These are phyloP conservation scores for Amphiduros pacificus DNA, from an alignment of 2,888 invertebrate genomes.

Conservation along the genomic window DNA sequence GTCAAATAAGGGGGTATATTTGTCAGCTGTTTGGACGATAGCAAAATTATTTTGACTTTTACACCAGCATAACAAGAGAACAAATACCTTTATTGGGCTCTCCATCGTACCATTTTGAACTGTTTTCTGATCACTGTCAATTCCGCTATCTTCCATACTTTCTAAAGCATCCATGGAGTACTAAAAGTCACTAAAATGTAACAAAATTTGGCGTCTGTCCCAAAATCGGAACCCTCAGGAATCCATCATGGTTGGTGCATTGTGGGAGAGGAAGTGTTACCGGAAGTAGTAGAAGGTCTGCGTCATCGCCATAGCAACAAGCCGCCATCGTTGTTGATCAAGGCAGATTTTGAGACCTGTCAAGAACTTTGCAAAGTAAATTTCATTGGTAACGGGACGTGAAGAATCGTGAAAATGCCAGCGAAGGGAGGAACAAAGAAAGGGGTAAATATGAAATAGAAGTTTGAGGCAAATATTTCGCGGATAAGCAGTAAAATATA, in stretches of 20 bases:
- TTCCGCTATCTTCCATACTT: conserved; percentile 52
- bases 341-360: too few relatives aligned
- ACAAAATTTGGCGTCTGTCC: not conserved
- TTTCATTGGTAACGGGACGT: too few relatives aligned
- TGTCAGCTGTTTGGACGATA: not conserved
- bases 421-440: conserved; percentile 34
- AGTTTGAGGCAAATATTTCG: too few relatives aligned
- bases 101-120: conserved; percentile 3
- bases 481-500: too few relatives aligned
- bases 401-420: too few relatives aligned
- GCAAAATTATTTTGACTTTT: not conserved
- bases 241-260: not conserved
- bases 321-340: not conserved
- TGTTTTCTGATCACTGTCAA: conserved; percentile 52
- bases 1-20: not conserved
- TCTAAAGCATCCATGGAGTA: conserved; percentile 28
- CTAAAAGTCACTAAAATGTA: not conserved
- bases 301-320: not conserved
- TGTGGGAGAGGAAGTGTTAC: not conserved
- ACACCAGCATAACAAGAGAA: not conserved
- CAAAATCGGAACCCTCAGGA: not conserved
- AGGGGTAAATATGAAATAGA: too few relatives aligned
- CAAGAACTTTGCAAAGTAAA: not conserved
- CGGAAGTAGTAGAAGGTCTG: too few relatives aligned
- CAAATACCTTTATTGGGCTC: not conserved